A percentile compares a stretch with the other conserved stretches of the same genome.
Conservation (phyloP, 2,113 vertebrate species). For the Ceratotherium simum region DNA sequence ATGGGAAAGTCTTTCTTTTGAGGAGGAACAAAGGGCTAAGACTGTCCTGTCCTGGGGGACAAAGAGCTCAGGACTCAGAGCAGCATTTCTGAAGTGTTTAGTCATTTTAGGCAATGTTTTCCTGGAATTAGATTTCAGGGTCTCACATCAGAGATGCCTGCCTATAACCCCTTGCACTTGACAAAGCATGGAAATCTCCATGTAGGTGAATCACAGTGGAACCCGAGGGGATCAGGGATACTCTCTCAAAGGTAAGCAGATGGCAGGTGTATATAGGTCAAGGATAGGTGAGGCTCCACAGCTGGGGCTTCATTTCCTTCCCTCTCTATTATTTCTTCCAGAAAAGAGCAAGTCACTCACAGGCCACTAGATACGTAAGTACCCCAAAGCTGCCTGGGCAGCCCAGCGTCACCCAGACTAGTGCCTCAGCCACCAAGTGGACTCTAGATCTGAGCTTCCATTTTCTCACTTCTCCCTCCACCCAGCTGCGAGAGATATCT, state of each 20-base stretch:
- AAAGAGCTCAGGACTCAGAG: background rate
- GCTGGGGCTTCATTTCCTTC: background rate
- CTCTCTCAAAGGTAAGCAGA: background rate
- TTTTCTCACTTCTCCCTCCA: background rate
- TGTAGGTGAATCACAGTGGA: background rate
- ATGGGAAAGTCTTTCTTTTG: background rate
- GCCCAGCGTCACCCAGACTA: background rate
- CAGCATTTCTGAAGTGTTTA: background rate
- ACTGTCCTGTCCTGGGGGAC: background rate
- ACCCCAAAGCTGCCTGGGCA: background rate
- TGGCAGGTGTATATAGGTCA: background rate
- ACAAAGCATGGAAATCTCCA: background rate
- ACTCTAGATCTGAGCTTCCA: background rate
- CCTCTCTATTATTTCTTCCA: background rate
- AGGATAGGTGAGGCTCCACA: background rate
- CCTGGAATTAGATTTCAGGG: background rate
- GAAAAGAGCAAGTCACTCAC: background rate
- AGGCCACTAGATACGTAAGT: background rate
- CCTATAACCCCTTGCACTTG: background rate
- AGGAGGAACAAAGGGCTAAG: background rate
- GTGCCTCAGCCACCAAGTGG: background rate
- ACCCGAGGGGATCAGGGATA: background rate
- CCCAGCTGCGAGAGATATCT: background rate
- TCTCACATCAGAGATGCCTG: background rate
- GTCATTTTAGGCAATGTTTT: background rate